phyloP scores from a whole-genome alignment of 2,113 vertebrate species.

The Cynoglossus semilaevis region DNA sequence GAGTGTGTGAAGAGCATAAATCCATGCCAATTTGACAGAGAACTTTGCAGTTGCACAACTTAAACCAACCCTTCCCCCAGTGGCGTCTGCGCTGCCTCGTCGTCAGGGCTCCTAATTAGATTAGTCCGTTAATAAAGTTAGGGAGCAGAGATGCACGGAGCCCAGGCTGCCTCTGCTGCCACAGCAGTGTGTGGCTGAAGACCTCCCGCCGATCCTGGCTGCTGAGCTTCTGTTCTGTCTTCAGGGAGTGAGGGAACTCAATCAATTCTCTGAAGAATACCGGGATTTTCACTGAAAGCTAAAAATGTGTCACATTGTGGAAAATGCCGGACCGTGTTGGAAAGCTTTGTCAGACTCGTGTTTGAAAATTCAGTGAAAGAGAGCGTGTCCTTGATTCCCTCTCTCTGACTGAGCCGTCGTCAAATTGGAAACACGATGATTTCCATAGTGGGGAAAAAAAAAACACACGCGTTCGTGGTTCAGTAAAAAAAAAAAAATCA shows the following conservation, averaged over 20 bases:
- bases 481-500: too few species aligned
- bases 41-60: conserved; percentile 54
- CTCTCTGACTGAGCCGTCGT: too few species aligned
- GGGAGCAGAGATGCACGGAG: conserved; percentile 53
- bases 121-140: conserved; percentile 64
- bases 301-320: background rate
- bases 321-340: too few species aligned
- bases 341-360: background rate
- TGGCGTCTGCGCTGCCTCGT: conserved; percentile 62
- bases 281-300: background rate
- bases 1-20: conserved; percentile 31
- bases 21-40: conserved; percentile 48
- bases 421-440: too few species aligned
- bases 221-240: conserved; percentile 13
- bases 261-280: background rate
- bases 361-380: conserved; percentile 5
- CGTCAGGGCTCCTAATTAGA: conserved; percentile 61
- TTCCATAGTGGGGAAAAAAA: too few species aligned
- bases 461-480: too few species aligned
- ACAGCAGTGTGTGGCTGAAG: background rate
- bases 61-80: conserved; percentile 59
- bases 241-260: background rate
- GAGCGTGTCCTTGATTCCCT: too few species aligned
- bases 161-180: conserved; percentile 22
- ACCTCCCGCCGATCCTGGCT: conserved; percentile 1